Evolutionary conservation across 2,113 vertebrate species (phyloP).

Genomic region (Tupaia tana): DNA sequence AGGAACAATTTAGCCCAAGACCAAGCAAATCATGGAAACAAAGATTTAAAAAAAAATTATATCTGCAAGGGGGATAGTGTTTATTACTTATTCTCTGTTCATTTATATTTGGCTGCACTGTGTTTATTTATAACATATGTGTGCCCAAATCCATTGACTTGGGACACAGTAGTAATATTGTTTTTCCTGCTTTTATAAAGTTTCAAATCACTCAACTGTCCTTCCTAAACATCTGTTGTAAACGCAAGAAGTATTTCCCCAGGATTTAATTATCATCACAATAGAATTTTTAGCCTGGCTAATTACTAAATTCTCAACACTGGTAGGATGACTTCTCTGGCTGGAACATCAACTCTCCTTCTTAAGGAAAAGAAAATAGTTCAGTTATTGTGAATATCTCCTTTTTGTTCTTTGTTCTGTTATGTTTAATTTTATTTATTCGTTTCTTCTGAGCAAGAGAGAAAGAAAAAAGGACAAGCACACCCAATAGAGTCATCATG

Average conservation of each 20-base stretch:
- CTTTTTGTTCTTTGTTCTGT: background rate
- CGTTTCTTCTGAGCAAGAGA: no score
- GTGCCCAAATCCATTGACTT: slow-evolving; percentile 51
- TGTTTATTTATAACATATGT: background rate
- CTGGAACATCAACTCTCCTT: background rate
- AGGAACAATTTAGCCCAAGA: slow-evolving; percentile 62
- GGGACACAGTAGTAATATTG: background rate
- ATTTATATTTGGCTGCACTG: background rate
- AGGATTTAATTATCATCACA: background rate
- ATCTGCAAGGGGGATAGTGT: slow-evolving; percentile 27
- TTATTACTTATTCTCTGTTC: slow-evolving; percentile 56
- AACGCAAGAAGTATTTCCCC: background rate
- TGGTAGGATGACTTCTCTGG: background rate
- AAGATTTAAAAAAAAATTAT: slow-evolving; percentile 50
- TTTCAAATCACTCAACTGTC: slow-evolving; percentile 34
- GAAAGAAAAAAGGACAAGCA: no score
- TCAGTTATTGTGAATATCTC: background rate
- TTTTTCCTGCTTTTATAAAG: background rate
- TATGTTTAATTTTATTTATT: no score
- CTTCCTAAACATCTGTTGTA: background rate
- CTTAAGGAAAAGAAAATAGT: slow-evolving; percentile 16
- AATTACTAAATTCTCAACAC: background rate
- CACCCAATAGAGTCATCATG: no score
- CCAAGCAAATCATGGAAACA: slow-evolving; percentile 12
- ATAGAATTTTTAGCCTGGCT: background rate